These are phyloP conservation scores for Hylyphantes graminicola DNA, from an alignment of 1,140 invertebrate species.

Conservation along the genomic window DNA sequence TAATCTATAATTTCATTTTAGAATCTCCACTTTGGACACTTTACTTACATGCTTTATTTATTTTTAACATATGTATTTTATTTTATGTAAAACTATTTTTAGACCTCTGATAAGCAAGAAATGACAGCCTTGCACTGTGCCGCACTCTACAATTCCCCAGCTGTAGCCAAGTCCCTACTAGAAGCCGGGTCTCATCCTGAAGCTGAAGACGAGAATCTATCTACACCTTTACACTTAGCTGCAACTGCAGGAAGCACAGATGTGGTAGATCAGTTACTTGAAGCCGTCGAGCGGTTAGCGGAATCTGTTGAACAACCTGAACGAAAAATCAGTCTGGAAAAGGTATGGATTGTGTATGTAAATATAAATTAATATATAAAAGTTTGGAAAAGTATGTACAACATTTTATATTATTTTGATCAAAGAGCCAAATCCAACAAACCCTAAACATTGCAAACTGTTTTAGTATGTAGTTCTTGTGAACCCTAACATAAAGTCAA, in stretches of 20 bases:
- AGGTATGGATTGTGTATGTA: slow-evolving; percentile 45
- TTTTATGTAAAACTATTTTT: slow-evolving; percentile 24
- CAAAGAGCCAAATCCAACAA: too few species aligned
- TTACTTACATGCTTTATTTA: too few species aligned
- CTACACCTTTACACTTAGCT: slow-evolving; percentile 69
- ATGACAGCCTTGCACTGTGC: slow-evolving; percentile 83
- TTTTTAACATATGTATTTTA: neutral
- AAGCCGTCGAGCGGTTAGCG: too few species aligned
- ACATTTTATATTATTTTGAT: too few species aligned
- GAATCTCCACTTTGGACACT: too few species aligned
- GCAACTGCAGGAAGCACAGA: slow-evolving; percentile 67
- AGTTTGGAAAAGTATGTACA: neutral
- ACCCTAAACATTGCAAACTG: too few species aligned
- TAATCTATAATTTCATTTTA: too few species aligned
- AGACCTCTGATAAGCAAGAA: slow-evolving; percentile 69
- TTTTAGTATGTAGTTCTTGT: too few species aligned
- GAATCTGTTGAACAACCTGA: too few species aligned
- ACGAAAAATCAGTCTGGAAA: slow-evolving; percentile 63
- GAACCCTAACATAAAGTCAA: too few species aligned
- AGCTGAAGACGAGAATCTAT: slow-evolving; percentile 67
- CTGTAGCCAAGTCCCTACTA: slow-evolving; percentile 79
- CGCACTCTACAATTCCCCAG: slow-evolving; percentile 79
- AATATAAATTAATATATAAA: neutral
- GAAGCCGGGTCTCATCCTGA: slow-evolving; percentile 76
- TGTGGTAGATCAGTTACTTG: slow-evolving; percentile 66